Evolutionary conservation across 2,113 vertebrate species (phyloP).

Genomic region (Galbula dea): DNA sequence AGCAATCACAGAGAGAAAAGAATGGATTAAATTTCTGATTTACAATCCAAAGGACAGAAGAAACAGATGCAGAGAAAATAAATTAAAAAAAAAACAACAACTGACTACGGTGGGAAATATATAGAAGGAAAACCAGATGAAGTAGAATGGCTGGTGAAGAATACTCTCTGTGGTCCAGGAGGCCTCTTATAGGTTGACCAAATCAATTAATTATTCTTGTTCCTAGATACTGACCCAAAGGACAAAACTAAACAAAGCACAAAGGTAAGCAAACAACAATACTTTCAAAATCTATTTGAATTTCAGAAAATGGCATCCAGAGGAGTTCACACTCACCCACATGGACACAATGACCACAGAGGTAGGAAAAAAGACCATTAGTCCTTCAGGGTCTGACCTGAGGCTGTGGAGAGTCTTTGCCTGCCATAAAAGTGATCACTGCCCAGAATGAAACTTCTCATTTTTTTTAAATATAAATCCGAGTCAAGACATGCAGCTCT

Average conservation of each 20-base stretch:
- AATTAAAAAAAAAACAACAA: neutral
- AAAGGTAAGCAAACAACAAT: neutral
- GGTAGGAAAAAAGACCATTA: rapidly evolving
- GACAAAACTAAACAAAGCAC: neutral
- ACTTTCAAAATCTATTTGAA: neutral
- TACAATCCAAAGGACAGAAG: neutral
- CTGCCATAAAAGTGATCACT: neutral
- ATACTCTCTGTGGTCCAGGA: neutral
- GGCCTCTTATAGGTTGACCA: neutral
- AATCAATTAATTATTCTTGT: neutral
- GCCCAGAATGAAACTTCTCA: neutral
- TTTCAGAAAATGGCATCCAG: neutral
- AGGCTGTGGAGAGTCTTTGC: neutral
- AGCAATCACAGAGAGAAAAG: neutral
- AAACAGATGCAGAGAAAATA: neutral
- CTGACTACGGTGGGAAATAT: neutral
- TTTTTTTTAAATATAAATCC: neutral
- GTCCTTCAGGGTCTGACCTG: neutral
- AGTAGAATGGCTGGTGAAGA: neutral
- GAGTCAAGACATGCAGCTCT: neutral
- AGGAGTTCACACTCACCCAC: neutral
- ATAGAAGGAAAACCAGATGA: neutral
- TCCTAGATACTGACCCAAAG: neutral
- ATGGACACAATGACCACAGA: no score
- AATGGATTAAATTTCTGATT: neutral